Evolutionary conservation across 2,888 invertebrate species (phyloP), one percentile per base, ranked within the genome.

Genomic region (Oeneis ivallda): DNA sequence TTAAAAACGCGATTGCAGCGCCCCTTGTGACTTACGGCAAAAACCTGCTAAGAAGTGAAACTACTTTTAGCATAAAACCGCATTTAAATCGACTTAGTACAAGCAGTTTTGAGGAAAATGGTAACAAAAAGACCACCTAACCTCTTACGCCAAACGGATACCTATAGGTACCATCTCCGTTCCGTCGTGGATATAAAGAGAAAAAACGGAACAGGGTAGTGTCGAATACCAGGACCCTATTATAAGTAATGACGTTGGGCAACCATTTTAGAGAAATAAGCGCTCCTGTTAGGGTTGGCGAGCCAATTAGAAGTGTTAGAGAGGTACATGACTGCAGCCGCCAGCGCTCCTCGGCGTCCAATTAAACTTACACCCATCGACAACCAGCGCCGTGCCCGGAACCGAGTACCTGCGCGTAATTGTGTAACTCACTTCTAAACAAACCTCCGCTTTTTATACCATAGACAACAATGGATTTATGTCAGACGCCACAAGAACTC

Each of bases 291-390:
- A 85, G 85, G 82, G 83, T 80, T 83, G 81, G 80, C 81, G 81
- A 85, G 89, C 89, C 90, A 91, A 90, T 90, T 90, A 91, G 85
- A 86, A 84, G 85, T 84, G 87, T 85, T 84, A 84, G 83, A 81
- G 79, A 79, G 79, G 76, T 71, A 76, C 26, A 61, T 15, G 53
- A 43, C 61, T 53, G 41, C 72, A 69, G 74, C 75, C 75, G 73
- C 75, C 74, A 75, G 71, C 75, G 71, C 74, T 75, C 72, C 72
- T 68, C 76, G 70, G 74, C 78, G 86, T 86, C 89, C 89, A 89
- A 89, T 91, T 91, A 90, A 88, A 86, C 81, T 83, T 79, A 80
- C 83, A 82, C 82, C 74, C 75, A 73, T 69, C 74, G 67, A 76
- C 79, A 79, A 72, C 74, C 71, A 73, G 70, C 67, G 66, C 62